These are phyloP conservation scores for Anoura caudifer DNA, from an alignment of 2,113 vertebrate genomes.

Conservation along the genomic window DNA sequence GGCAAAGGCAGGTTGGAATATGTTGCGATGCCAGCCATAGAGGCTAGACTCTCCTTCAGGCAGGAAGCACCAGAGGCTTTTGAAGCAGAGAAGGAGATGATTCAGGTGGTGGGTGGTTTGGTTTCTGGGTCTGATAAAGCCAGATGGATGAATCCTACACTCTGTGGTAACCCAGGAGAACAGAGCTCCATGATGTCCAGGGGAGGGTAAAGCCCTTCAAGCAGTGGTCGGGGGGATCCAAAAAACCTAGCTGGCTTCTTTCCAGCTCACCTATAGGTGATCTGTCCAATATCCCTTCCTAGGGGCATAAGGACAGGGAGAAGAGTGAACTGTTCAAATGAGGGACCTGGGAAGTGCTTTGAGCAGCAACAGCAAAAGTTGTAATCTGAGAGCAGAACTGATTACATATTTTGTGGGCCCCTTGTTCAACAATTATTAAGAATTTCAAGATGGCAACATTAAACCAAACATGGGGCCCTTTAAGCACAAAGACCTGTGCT, in stretches of 20 bases:
- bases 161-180: background rate
- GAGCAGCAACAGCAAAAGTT: background rate
- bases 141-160: background rate
- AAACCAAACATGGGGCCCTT: background rate
- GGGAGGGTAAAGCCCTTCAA: background rate
- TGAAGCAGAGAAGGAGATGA: background rate
- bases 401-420: background rate
- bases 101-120: background rate
- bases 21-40: background rate
- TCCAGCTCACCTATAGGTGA: background rate
- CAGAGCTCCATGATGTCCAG: background rate
- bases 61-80: background rate
- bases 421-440: background rate
- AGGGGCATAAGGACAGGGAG: background rate
- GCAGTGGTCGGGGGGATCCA: background rate
- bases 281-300: background rate
- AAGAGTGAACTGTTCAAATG: background rate
- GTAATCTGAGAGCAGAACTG: background rate
- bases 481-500: background rate
- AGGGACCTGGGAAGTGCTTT: background rate
- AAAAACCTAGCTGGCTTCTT: background rate
- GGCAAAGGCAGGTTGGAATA: background rate
- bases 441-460: background rate
- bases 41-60: background rate
- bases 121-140: background rate